Conservation (phyloP, 2,888 invertebrate genomes). For the Dione vanillae region DNA sequence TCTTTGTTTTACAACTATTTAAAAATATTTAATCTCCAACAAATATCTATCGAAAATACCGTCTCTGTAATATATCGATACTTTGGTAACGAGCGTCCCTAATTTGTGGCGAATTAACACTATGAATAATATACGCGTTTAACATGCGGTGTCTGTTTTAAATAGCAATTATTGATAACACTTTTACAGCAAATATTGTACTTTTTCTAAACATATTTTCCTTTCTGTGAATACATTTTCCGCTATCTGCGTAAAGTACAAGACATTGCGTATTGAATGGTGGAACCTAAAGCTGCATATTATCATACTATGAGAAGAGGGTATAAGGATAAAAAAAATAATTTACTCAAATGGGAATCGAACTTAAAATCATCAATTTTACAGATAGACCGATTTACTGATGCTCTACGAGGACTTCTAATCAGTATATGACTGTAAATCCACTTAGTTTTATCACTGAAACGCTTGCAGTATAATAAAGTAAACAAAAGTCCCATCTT, state of each 20-base stretch:
- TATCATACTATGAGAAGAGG: too few species aligned
- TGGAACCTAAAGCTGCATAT: too few species aligned
- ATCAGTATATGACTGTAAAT: conserved; percentile 1
- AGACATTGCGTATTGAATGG: too few species aligned
- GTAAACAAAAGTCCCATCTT: conserved; percentile 21
- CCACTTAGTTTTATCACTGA: conserved; percentile 15
- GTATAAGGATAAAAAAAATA: too few species aligned
- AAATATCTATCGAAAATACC: background rate
- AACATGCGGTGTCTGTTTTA: conserved; percentile 11
- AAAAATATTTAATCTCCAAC: background rate
- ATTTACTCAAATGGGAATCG: too few species aligned
- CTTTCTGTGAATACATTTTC: too few species aligned
- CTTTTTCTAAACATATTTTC: too few species aligned
- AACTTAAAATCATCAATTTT: too few species aligned
- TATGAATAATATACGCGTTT: conserved; percentile 18
- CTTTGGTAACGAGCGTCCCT: background rate
- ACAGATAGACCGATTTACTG: too few species aligned
- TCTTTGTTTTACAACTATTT: too few species aligned
- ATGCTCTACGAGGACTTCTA: too few species aligned
- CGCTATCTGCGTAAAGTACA: too few species aligned
- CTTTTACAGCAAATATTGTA: conserved; percentile 2
- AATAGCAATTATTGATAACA: background rate
- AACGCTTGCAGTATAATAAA: conserved; percentile 8
- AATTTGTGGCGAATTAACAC: conserved; percentile 19
- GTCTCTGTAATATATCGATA: conserved; percentile 3